Percentiles rank a stretch among this genome's conserved stretches.
Evolutionary conservation across 2,113 vertebrate genomes (phyloP).

Genomic region (Calcarius ornatus): DNA sequence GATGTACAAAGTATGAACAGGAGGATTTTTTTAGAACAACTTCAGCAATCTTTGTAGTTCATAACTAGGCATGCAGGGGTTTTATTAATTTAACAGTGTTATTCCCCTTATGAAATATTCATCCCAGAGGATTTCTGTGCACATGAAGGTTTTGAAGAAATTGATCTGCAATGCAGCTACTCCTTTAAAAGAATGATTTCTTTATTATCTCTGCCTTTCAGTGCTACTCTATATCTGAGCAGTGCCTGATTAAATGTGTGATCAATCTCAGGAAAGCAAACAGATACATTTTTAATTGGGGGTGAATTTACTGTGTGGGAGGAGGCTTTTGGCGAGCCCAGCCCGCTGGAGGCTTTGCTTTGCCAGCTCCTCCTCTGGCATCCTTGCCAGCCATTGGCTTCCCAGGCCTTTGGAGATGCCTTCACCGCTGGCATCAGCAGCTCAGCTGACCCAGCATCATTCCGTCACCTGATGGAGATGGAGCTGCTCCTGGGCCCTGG

Average conservation of each 20-base stretch:
- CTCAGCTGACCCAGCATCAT: accelerated
- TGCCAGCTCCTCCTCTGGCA: not conserved
- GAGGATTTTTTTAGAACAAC: conserved; percentile 34
- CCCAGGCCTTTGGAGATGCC: not conserved
- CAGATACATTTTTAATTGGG: conserved; percentile 50
- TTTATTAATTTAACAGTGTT: conserved; percentile 73
- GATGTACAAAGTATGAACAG: conserved; percentile 65
- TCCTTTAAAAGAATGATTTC: conserved; percentile 68
- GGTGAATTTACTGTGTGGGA: not conserved
- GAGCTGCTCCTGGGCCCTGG: not conserved
- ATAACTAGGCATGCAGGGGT: conserved; percentile 62
- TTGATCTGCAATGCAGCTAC: conserved; percentile 72
- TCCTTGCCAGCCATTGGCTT: not conserved
- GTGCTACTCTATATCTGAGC: not conserved
- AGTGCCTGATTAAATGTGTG: conserved; percentile 28
- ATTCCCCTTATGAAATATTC: conserved; percentile 74
- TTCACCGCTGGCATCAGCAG: not conserved
- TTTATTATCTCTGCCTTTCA: conserved; percentile 65
- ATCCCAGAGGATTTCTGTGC: conserved; percentile 69
- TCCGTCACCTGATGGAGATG: not conserved
- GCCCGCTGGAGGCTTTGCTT: not conserved
- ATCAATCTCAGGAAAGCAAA: conserved; percentile 47
- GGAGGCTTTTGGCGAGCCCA: not conserved
- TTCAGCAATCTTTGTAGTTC: conserved; percentile 68
- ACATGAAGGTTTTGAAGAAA: conserved; percentile 68